Evolutionary conservation across 23 tunicate genomes (phyloP), one percentile per base, ranked within the genome.

Genomic region (Diplosoma virens): DNA sequence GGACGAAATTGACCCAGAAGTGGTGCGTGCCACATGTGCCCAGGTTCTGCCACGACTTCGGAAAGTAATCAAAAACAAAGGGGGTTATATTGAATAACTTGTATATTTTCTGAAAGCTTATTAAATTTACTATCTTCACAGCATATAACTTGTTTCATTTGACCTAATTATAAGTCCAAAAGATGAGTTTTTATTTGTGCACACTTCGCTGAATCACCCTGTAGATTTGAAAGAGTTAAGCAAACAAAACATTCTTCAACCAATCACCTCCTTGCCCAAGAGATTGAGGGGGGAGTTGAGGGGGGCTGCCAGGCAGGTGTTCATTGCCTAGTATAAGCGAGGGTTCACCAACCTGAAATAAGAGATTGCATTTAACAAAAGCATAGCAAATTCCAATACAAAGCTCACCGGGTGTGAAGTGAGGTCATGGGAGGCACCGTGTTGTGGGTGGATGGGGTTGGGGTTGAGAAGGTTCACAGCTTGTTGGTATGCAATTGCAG

Each of bases 401-500:
- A n/a, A n/a, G n/a, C 61, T 55, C 4, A 55, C 61, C 61, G 61
- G 5, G 22, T 55, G 61, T n/a, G n/a, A n/a, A 11, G 22, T 25
- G 17, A 24, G 23, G 4, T 55, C 61, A 27, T 64, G 71, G 5
- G 71, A n/a, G 4, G 71, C 35, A 6, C 35, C 16, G 71, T 64
- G 71, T 3, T 64, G 71, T 55, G 22, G 61, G 22, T 5, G 61
- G 61, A 64, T 46, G 14, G 37, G n/a, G 34, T 6, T 30, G 33
- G 29, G 34, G n/a, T 6, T 24, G 33, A 11, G 33, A 4, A 5
- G 23, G 22, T 4, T 3, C 37, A 64, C 5, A 18, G 34, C 34
- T 27, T 64, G 71, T n/a, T 64, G 71, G n/a, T 64, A 64, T 3
- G 71, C 71, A 6, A 64, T 3, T 11, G 71, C 37, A 32, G 71